Evolutionary conservation across 2,113 vertebrate genomes (phyloP).

Genomic region (Dendrocopos noguchii): DNA sequence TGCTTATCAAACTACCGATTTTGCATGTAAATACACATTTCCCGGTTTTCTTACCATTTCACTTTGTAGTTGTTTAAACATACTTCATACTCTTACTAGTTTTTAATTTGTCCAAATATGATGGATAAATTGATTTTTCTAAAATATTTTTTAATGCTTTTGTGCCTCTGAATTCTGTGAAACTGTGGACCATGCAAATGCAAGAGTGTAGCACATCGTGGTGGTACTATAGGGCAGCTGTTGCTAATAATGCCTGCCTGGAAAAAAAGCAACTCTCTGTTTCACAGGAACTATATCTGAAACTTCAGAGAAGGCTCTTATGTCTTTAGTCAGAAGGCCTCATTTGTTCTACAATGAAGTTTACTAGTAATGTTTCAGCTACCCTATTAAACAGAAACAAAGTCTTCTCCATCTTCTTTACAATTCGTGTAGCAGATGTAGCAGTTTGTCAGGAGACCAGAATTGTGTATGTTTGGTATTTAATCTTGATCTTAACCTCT

Average conservation of each 20-base stretch:
- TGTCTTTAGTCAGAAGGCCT: accelerated
- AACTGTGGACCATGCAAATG: neutral
- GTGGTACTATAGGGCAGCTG: neutral
- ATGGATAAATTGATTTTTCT: neutral
- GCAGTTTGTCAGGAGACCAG: neutral
- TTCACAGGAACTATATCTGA: neutral
- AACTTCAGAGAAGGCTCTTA: neutral
- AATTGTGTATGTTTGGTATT: neutral
- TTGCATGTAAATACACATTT: neutral
- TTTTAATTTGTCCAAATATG: neutral
- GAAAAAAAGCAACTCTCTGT: neutral
- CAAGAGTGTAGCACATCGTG: neutral
- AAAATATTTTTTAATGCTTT: neutral
- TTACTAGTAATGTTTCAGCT: neutral
- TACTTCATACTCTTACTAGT: neutral
- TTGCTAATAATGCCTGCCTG: accelerated
- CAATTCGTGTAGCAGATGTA: accelerated
- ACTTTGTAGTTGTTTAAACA: neutral
- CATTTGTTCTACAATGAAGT: accelerated
- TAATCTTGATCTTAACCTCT: neutral
- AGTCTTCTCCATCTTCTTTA: neutral
- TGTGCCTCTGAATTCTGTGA: neutral
- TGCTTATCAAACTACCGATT: neutral
- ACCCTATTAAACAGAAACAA: neutral
- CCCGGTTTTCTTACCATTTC: neutral